These are phyloP conservation scores for Caenorhabditis sulstoni DNA, from an alignment of 2,888 invertebrate species.

Conservation along the genomic window DNA sequence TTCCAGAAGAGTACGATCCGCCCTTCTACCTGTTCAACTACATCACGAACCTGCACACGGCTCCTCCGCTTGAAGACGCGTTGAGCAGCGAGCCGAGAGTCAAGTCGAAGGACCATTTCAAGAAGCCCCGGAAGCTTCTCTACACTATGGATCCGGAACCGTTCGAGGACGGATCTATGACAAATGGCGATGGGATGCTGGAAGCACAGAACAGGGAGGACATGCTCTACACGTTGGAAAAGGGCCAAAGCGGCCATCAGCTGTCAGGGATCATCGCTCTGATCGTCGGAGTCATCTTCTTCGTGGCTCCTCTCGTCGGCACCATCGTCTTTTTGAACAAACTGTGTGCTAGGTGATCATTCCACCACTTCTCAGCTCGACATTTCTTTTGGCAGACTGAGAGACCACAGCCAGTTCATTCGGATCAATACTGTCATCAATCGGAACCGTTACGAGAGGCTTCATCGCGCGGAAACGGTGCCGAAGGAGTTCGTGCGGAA, in stretches of 20 bases:
- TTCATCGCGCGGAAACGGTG: not conserved
- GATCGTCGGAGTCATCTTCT: not conserved
- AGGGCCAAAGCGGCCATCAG: not conserved
- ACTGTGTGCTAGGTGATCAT: slow-evolving; percentile 13
- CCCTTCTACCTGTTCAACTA: slow-evolving; percentile 46
- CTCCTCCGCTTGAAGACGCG: slow-evolving; percentile 33
- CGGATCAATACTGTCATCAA: not conserved
- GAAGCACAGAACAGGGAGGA: not conserved
- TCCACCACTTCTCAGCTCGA: not conserved
- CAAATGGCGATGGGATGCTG: slow-evolving; percentile 2
- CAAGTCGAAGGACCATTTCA: not conserved
- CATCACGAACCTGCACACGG: slow-evolving; percentile 15
- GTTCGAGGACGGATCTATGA: not conserved
- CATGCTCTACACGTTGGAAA: not conserved
- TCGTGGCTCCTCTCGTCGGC: not conserved
- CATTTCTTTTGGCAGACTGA: slow-evolving; percentile 3
- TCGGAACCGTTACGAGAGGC: slow-evolving; percentile 1
- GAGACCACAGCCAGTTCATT: not conserved
- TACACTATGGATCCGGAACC: too few relatives aligned
- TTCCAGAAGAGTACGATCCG: slow-evolving; percentile 32
- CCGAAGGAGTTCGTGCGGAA: slow-evolving; percentile 15
- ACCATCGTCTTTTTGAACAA: slow-evolving; percentile 6
- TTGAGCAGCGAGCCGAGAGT: slow-evolving; percentile 2
- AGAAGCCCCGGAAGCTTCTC: not conserved
- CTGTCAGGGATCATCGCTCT: not conserved